Base-by-base conservation (phyloP, 1,140 invertebrate genomes). In the Venustaconcha ellipsiformis region DNA sequence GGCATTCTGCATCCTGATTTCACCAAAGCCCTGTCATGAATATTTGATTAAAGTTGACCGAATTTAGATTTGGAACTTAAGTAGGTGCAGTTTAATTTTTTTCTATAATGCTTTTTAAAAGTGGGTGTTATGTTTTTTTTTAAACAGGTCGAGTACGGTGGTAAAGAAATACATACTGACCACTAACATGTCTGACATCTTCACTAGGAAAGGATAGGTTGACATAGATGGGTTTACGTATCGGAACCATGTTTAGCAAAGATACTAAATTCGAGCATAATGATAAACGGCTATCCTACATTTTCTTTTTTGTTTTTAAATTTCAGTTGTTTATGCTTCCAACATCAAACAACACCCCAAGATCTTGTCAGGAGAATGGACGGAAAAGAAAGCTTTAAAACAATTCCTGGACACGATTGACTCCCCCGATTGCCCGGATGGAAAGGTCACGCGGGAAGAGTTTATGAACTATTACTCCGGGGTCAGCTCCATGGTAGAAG, bases 391-490 rank as follows among this genome's bases (percentile, higher is more conserved):
- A 78, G 95, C 97, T 72, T 89, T 98, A 73, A 94, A 93, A 30
- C 94, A 94, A 85, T 98, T 98, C 88, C 90, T 99, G n/a, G 93
- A 92, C 23, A 96, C 95, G 87, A 97, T 99, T 85, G 97, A 99
- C 89, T 85, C 85, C 1, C 86, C 86, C 14, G 86, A 82, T 62
- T 76, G 76, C 75, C 82, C 82, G 13, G 88, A 89, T 77, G 88
- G 88, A 20, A 80, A 80, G 62, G 86, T 73, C 87, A 98, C 96
- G 0, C 92, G 94, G 72, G 96, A 98, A 82, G 97, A 99, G 91
- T 99, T 98, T 85, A 91, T 95, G 86, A 96, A 98, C 88, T 99
- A 98, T 88, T 98, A 99, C 89, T 93, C 95, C 67, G 96, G 94
- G 1, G 95, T 99, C 57, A 97, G 96, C 89, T 95, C 96, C 14